Evolutionary conservation across 2,888 invertebrate species (phyloP).

Genomic region (Polymixis lichenea): DNA sequence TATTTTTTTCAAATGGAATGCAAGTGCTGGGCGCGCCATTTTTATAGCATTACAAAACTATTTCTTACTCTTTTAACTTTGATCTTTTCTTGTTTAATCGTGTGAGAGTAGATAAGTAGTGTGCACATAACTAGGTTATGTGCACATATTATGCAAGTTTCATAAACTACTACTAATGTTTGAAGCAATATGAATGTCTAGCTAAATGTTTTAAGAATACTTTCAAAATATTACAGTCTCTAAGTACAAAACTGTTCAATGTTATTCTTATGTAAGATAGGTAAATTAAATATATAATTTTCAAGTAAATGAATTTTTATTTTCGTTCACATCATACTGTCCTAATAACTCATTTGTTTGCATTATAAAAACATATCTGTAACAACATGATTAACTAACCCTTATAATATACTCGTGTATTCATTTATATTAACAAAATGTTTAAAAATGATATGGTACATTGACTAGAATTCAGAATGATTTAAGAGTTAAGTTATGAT

Average conservation of each 20-base stretch:
- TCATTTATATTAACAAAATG: constrained; percentile 82
- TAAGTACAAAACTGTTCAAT: not conserved
- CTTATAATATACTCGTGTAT: constrained; percentile 77
- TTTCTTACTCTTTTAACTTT: too few relatives aligned
- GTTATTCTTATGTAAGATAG: constrained; percentile 29
- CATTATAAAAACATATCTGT: constrained; percentile 89
- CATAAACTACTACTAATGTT: too few relatives aligned
- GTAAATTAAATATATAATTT: constrained; percentile 65
- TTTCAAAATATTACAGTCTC: not conserved
- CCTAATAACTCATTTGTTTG: constrained; percentile 88
- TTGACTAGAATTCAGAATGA: constrained; percentile 84
- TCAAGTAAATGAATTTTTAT: constrained; percentile 88
- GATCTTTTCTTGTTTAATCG: too few relatives aligned
- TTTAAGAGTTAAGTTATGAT: constrained; percentile 64
- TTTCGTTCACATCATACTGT: constrained; percentile 89
- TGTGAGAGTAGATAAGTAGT: too few relatives aligned
- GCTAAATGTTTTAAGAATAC: not conserved
- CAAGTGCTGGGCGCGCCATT: too few relatives aligned
- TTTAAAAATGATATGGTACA: constrained; percentile 89
- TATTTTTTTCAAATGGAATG: too few relatives aligned
- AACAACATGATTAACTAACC: constrained; percentile 89
- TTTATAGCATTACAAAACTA: too few relatives aligned
- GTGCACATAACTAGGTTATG: too few relatives aligned
- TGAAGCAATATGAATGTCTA: too few relatives aligned
- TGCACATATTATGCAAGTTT: too few relatives aligned